A percentile compares a stretch with the other conserved stretches of the same genome.
These are phyloP conservation scores for Mesocentrotus franciscanus DNA, from an alignment of 53 echinoderm and acorn worm species.

Conservation along the genomic window DNA sequence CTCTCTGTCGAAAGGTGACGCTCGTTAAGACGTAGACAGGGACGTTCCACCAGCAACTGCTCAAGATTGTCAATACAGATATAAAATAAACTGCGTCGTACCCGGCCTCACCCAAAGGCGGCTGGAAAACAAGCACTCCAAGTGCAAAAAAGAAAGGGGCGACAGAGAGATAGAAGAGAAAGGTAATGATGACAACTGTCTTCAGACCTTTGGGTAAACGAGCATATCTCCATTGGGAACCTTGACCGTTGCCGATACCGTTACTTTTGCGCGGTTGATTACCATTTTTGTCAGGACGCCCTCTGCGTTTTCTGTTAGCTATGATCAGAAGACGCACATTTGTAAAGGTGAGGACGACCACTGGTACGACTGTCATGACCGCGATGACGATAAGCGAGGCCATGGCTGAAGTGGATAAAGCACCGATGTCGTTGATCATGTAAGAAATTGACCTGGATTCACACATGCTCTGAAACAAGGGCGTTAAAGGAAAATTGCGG, in stretches of 20 bases:
- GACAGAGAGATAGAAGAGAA: constrained; percentile 14
- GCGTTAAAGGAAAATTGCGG: background rate
- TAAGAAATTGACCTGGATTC: background rate
- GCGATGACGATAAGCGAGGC: background rate
- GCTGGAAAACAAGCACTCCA: background rate
- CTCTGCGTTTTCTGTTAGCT: too few species aligned
- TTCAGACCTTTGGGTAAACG: constrained; percentile 18
- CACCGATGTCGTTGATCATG: background rate
- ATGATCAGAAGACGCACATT: too few species aligned
- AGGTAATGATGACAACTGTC: constrained; percentile 25
- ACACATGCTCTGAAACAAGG: background rate
- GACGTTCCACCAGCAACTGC: too few species aligned
- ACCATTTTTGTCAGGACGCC: background rate
- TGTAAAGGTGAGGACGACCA: too few species aligned
- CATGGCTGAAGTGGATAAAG: background rate
- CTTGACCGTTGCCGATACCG: too few species aligned
- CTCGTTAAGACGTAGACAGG: too few species aligned
- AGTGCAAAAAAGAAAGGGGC: background rate
- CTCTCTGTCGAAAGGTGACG: too few species aligned
- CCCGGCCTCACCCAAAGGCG: background rate
- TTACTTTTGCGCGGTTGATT: background rate
- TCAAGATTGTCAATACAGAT: too few species aligned
- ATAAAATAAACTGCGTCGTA: background rate
- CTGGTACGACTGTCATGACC: too few species aligned
- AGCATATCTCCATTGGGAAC: background rate